Evolutionary conservation across 2,797 vertebrate species (phyloP), one percentile per base, ranked within the genome.

Genomic region (Poecilia wingei): DNA sequence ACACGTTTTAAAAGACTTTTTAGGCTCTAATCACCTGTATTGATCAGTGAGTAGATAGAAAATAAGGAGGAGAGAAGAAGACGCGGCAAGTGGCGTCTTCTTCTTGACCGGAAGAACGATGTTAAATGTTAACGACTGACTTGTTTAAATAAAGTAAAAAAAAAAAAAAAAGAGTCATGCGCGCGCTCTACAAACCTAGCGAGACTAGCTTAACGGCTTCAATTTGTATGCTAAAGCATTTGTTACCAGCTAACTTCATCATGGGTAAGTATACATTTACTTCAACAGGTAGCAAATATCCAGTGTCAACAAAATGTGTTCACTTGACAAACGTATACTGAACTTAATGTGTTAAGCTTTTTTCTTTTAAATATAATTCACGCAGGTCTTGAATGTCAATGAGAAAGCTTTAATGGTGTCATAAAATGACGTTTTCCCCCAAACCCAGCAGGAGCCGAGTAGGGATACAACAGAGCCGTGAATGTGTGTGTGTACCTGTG

Each of bases 401-500:
- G 33, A 68, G 9, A 41, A 18, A 22, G 33, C 20, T 41, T 39
- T 43, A 25, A 22, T n/a, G 25, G 64, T 2, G 20, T 4, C 20
- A 66, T 39, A 68, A 68, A 68, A 12, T 13, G 3, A 25, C 25
- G 20, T 25, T 68, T 41, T 41, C 18, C 64, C 18, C 7, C 6
- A 66, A 22, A 39, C 22, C 64, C 6, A 10, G 18, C 9, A 41
- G 64, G 18, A 66, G 9, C 36, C 7, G 6, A 1, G 61, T 39
- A 33, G 22, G 36, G 20, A 25, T 22, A 41, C 6, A 6, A 70
- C 41, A 70, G 12, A 7, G 16, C 68, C 25, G 12, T 4, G 22
- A 5, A 28, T 76, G 0, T 39, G 66, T 41, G 8, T 3, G 12
- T n/a, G 31, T 94, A 99, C 98, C 98, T 99, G 98, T 36, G 98